phyloP scores from a whole-genome alignment of 92 coral and sea anemone species.

The Epizoanthus rinbou region DNA sequence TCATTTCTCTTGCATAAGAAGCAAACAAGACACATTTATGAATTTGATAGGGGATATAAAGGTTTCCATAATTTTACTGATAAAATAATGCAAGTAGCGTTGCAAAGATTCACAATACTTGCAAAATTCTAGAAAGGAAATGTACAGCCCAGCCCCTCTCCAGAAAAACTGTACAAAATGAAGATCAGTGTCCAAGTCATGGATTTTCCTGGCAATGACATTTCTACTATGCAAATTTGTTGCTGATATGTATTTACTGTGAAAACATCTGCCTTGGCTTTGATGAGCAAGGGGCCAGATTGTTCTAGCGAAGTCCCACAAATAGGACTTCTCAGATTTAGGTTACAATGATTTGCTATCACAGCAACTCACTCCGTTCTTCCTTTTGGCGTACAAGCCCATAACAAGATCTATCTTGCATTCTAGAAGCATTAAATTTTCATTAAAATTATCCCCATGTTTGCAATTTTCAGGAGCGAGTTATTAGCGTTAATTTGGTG shows the following conservation, averaged over 20 bases:
- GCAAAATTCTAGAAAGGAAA: not conserved
- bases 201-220: slow-evolving; percentile 14
- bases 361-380: not conserved
- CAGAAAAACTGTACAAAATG: slow-evolving; percentile 11
- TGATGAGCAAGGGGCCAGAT: slow-evolving; percentile 26
- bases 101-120: not conserved
- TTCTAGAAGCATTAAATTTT: slow-evolving; percentile 42
- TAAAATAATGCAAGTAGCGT: not conserved
- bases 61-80: not conserved
- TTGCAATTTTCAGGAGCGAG: slow-evolving; percentile 58
- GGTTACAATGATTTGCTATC: slow-evolving; percentile 14
- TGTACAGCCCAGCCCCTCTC: not conserved
- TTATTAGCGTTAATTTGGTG: slow-evolving; percentile 72
- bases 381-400: not conserved
- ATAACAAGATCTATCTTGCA: slow-evolving; percentile 2
- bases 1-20: slow-evolving; percentile 18
- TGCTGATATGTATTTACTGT: slow-evolving; percentile 6
- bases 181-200: not conserved
- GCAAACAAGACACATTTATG: not conserved
- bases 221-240: slow-evolving; percentile 42
- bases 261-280: slow-evolving; percentile 42
- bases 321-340: not conserved
- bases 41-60: not conserved
- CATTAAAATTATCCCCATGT: slow-evolving; percentile 73
- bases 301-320: not conserved